Conservation (phyloP, 2,797 vertebrate genomes). For the Pogonophryne albipinna region DNA sequence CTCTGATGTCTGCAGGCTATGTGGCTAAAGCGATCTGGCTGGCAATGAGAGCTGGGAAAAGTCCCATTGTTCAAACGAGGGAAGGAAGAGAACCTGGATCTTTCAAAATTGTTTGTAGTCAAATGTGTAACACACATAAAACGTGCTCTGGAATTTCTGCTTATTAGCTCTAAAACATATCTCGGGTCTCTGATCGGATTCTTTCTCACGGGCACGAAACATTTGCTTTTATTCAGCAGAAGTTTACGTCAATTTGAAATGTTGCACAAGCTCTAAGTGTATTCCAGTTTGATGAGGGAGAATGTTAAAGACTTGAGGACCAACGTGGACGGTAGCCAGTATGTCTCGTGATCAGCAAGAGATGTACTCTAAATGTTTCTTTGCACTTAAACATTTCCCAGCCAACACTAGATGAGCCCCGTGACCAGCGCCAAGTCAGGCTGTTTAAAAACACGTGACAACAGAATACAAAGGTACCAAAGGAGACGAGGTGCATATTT, state of each 20-base stretch:
- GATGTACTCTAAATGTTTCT: constrained; percentile 75
- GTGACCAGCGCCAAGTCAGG: too few species aligned
- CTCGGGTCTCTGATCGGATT: constrained; percentile 49
- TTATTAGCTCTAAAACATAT: constrained; percentile 76
- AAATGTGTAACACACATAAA: constrained; percentile 77
- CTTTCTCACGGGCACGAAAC: constrained; percentile 31
- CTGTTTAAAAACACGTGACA: constrained; percentile 37
- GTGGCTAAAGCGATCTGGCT: constrained; percentile 85
- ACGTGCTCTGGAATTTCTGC: constrained; percentile 64
- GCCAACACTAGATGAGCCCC: constrained; percentile 25
- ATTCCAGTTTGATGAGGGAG: constrained; percentile 52
- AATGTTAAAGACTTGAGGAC: constrained; percentile 69
- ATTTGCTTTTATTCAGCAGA: constrained; percentile 36
- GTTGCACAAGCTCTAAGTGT: constrained; percentile 57
- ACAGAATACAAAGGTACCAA: constrained; percentile 48
- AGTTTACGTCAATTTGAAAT: constrained; percentile 50
- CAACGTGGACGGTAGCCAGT: constrained; percentile 65
- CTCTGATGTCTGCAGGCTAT: constrained; percentile 81
- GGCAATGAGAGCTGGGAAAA: constrained; percentile 82
- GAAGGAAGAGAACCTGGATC: constrained; percentile 79
- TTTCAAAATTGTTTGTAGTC: constrained; percentile 78
- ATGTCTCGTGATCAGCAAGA: constrained; percentile 63
- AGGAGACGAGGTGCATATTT: constrained; percentile 53
- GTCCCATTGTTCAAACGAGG: constrained; percentile 82
- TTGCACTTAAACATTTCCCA: constrained; percentile 77